phyloP scores from a whole-genome alignment of 2,888 invertebrate genomes.

The Automeris io region DNA sequence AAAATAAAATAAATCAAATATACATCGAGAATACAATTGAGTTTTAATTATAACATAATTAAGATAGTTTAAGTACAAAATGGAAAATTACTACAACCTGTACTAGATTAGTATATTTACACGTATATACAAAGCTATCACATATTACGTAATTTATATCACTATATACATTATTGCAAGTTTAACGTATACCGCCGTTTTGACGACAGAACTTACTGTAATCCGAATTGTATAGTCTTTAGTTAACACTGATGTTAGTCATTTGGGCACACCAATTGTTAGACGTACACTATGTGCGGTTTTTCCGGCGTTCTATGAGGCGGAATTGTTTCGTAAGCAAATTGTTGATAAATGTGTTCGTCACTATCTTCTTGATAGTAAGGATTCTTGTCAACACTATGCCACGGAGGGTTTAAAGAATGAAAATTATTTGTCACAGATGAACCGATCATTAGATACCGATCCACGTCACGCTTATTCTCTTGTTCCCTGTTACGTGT shows the following conservation, averaged over 20 bases:
- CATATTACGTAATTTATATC: conserved; percentile 71
- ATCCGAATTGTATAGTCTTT: conserved; percentile 49
- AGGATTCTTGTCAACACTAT: conserved; percentile 69
- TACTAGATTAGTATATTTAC: conserved; percentile 64
- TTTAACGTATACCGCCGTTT: conserved; percentile 48
- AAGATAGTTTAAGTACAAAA: conserved; percentile 58
- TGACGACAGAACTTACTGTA: conserved; percentile 44
- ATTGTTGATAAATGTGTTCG: conserved; percentile 73
- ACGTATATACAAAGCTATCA: conserved; percentile 75
- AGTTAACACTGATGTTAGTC: conserved; percentile 55
- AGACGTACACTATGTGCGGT: conserved; percentile 78
- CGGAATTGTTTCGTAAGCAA: conserved; percentile 72
- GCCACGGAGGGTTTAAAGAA: conserved; percentile 71
- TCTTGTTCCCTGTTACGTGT: conserved; percentile 67
- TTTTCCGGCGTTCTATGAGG: conserved; percentile 73
- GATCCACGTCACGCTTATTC: conserved; percentile 66
- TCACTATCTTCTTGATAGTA: conserved; percentile 69
- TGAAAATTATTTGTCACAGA: conserved; percentile 72
- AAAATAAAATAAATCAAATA: conserved; percentile 44
- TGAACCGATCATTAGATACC: conserved; percentile 72
- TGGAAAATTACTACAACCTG: conserved; percentile 50
- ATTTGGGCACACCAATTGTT: conserved; percentile 66
- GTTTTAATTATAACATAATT: conserved; percentile 11
- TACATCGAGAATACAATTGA: conserved; percentile 34
- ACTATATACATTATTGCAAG: conserved; percentile 75